These are phyloP conservation scores for Drosophila siamana DNA, from an alignment of 2,888 invertebrate genomes.

Conservation along the genomic window DNA sequence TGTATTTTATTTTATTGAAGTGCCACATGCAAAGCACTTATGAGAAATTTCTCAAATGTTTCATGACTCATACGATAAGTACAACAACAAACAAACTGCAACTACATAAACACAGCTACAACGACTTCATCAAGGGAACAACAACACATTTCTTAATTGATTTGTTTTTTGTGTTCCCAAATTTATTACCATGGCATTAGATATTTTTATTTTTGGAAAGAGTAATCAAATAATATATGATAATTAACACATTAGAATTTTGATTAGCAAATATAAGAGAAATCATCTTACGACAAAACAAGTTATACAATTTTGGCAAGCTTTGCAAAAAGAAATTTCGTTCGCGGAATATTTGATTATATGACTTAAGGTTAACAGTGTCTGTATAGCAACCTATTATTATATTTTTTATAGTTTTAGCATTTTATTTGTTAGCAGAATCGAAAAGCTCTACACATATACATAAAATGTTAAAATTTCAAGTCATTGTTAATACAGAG, in stretches of 20 bases:
- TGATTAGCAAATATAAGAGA: background rate
- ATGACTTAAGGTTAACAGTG: background rate
- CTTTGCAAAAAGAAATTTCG: constrained; percentile 5
- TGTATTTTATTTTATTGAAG: constrained; percentile 29
- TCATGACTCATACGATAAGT: constrained; percentile 20
- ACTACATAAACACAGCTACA: background rate
- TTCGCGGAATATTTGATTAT: constrained; percentile 6
- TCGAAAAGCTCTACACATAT: background rate
- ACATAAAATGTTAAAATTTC: background rate
- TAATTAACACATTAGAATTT: constrained; percentile 25
- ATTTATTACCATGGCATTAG: background rate
- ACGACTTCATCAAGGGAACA: background rate
- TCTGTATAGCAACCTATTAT: background rate
- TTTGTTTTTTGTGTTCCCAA: background rate
- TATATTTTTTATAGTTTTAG: background rate
- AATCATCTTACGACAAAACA: constrained; percentile 8
- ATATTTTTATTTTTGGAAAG: constrained; percentile 1
- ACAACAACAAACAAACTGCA: background rate
- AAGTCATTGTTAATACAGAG: background rate
- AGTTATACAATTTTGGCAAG: constrained; percentile 2
- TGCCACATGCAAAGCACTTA: constrained; percentile 42
- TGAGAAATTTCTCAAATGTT: constrained; percentile 2
- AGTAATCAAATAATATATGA: constrained; percentile 7
- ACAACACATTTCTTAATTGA: background rate
- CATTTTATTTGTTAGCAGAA: background rate